Evolutionary conservation across 53 echinoderm and acorn worm species (phyloP).

Genomic region (Paelopatides confundens): DNA sequence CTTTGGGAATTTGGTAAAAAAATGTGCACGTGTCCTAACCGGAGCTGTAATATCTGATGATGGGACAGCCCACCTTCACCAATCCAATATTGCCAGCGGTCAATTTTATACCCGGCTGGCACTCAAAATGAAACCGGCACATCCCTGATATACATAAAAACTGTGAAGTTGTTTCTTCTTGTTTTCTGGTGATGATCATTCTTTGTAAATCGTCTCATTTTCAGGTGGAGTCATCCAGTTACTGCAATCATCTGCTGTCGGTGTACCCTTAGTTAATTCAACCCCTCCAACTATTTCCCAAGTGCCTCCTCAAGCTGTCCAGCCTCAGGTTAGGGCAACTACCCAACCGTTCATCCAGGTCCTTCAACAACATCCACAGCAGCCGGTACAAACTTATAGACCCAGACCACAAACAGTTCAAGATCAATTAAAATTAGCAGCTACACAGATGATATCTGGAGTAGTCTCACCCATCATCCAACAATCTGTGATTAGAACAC

Average conservation of each 20-base stretch:
- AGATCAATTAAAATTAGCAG: slow-evolving; percentile 7
- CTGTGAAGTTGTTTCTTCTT: no score
- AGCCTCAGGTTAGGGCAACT: slow-evolving; percentile 22
- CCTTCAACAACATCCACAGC: slow-evolving; percentile 47
- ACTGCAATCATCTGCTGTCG: slow-evolving; percentile 69
- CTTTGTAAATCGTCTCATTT: slow-evolving; percentile 2
- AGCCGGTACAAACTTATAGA: slow-evolving; percentile 9
- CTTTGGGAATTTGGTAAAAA: no score
- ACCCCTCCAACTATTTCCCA: slow-evolving; percentile 37
- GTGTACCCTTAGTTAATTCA: slow-evolving; percentile 25
- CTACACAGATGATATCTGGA: neutral
- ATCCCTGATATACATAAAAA: no score
- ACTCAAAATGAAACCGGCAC: no score
- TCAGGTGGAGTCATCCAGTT: slow-evolving; percentile 95
- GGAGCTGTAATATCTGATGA: no score
- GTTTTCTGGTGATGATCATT: no score
- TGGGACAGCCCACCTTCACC: no score
- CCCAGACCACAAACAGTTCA: slow-evolving; percentile 30
- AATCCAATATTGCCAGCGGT: no score
- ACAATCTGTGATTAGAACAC: neutral
- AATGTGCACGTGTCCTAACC: no score
- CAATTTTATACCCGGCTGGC: no score
- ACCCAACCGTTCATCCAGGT: slow-evolving; percentile 29
- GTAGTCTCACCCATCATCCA: neutral
- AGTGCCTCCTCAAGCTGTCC: slow-evolving; percentile 41